Conservation (phyloP, 2,888 invertebrate genomes). For the Atherix ibis region DNA sequence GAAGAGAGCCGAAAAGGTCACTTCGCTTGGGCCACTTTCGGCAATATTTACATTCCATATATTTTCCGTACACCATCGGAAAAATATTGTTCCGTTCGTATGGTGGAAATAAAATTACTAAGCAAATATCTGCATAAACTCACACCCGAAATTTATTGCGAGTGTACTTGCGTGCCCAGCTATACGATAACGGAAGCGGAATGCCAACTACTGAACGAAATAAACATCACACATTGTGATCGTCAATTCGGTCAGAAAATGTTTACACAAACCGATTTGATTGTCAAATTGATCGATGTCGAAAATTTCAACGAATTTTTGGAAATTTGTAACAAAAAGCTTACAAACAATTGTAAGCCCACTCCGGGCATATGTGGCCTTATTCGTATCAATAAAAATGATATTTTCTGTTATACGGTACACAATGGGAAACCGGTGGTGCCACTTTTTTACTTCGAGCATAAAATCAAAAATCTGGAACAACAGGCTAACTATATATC, state of each 20-base stretch:
- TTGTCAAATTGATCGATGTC: conserved; percentile 76
- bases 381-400: conserved; percentile 81
- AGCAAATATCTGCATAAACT: conserved; percentile 78
- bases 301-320: conserved; percentile 81
- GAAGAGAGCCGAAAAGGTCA: conserved; percentile 65
- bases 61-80: conserved; percentile 69
- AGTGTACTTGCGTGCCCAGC: conserved; percentile 80
- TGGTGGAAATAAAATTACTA: conserved; percentile 80
- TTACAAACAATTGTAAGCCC: conserved; percentile 51
- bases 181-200: conserved; percentile 87
- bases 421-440: conserved; percentile 73
- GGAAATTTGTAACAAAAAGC: conserved; percentile 74
- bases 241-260: conserved; percentile 75
- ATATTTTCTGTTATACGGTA: conserved; percentile 83
- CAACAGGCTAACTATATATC: conserved; percentile 72
- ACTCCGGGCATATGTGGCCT: conserved; percentile 73
- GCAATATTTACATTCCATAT: conserved; percentile 74
- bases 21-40: conserved; percentile 84
- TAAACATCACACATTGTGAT: conserved; percentile 84
- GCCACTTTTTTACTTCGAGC: conserved; percentile 72
- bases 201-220: conserved; percentile 77
- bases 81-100: conserved; percentile 80
- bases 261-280: conserved; percentile 77
- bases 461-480: conserved; percentile 81
- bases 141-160: conserved; percentile 78